Evolutionary conservation across 2,888 invertebrate species (phyloP), one percentile per base, ranked within the genome.

Genomic region (Camptogramma bilineatum): DNA sequence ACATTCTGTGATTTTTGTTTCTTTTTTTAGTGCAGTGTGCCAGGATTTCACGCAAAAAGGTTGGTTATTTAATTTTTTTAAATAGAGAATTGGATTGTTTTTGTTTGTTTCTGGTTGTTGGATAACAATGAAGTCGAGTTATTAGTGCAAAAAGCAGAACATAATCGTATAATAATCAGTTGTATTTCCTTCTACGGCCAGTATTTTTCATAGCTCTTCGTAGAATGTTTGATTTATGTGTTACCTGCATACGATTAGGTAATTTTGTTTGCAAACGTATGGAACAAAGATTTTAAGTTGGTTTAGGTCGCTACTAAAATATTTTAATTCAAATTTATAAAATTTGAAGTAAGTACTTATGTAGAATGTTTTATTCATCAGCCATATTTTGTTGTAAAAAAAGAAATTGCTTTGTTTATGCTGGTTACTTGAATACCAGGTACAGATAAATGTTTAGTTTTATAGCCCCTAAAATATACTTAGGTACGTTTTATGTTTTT

Each of bases 11-110:
- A 79, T 86, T 77, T 81, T 79, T 77, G 81, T 84, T 81, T 79
- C 71, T 77, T 78, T 78, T 77, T 73, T 76, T 74, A 70, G 86
- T 88, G 89, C 74, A 72, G 70, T 83, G 84, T 86, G 85, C 82
- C 78, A 84, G 90, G 89, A 90, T 90, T 89, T 84, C 73, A 73
- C 64, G 71, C 68, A 75, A 74, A 77, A 90, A 62, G 65, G 63
- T 70, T n/a, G 17, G 19, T 50, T 60, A 4, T 53, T 44, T 46
- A 13, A 55, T 31, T 18, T 55, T 62, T 46, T 24, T 21, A 19
- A 39, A 44, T 8, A 52, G 53, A 44, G 56, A 56, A 61, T 57
- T 44, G 2, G 44, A 52, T 68, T 75, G 66, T 68, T 70, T 66
- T 65, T 65, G 69, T 68, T 69, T 68, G 66, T 67, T 63, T 55